Base-by-base conservation (phyloP, 2,888 invertebrate genomes). In the Orthonychiurus folsomi region DNA sequence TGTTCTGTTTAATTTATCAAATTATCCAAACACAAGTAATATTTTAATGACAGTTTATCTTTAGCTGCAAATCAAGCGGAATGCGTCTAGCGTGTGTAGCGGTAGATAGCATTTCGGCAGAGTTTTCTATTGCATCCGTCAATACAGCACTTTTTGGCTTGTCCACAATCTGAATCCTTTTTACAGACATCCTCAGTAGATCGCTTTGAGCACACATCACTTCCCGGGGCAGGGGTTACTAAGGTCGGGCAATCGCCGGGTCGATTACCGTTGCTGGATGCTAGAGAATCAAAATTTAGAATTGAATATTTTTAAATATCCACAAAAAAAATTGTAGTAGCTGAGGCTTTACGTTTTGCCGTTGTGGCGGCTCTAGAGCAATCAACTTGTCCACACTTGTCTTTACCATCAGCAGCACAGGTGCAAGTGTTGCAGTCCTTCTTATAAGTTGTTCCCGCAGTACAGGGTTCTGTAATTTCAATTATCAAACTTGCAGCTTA, bases 391-490 rank as follows among this genome's bases (percentile, higher is more conserved):
- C 69, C 66, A 61, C 69, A 70, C 53, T 69, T 69, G 59, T 70
- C 71, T 24, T 61, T 63, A 3, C 63, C 48, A n/a, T 61, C 60
- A 2, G 64, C 59, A n/a, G 50, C 66, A 60, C 71, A 71, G 20
- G 68, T 68, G 50, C 71, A 71, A 18, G 66, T 65, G 50, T 71
- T 71, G 59, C 71, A 71, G 50, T 67, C 69, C 60, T 71, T 71
- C 47, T 65, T 64, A 56, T 71, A 71, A 0, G 63, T 64, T 15
- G 64, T 65, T 50, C 69, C 71, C 47, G 60, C 66, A 3, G 64
- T 57, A 50, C 71, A 71, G 24, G 63, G 58, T 55, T 65, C 71
- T 71, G 52, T 1, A 64, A 58, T 54, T 56, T 48, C 53, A 50
- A 48, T n/a, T n/a, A n/a, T n/a, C n/a, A 47, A 47, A 47, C 15